Base-by-base conservation (phyloP, 2,797 vertebrate species). In the Triplophysa bombifrons region DNA sequence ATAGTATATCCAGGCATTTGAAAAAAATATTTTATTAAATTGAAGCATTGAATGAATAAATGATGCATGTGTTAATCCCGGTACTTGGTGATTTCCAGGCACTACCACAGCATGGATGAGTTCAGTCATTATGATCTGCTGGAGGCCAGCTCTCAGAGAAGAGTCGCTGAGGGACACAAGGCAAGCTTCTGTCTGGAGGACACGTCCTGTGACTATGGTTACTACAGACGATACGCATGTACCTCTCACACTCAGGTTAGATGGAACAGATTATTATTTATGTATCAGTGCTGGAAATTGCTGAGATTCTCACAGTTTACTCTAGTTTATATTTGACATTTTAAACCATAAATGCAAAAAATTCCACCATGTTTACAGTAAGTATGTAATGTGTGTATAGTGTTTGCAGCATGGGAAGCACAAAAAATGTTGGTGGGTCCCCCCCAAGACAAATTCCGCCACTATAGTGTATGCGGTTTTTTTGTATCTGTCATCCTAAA, bases 41-140 rank as follows among this genome's bases (percentile, higher is more conserved):
- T 27, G 20, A 14, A 67, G n/a, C 1, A 0, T 41, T 55, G 22
- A 46, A 68, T 48, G 51, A 2, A 38, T 44, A 16, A 16, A 14
- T 14, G 48, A 46, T 46, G 44, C 10, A 46, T 46, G 34, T 38
- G 5, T 38, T 38, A 38, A 38, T 7, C 34, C 6, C 7, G 0
- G 0, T 38, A 38, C 34, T 38, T 38, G 34, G 34, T 38, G 34
- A 38, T 38, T 38, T 38, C 76, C 86, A 99, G 98, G 85, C 98
- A 99, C 88, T 99, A 91, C 84, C 98, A 99, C 91, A 99, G 98
- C 90, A 99, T 99, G 98, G 98, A 99, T 48, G 97, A 98, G 89
- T 99, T 99, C 90, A 99, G 98, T 85, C 97, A 98, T 90, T 99
- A 99, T 12, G 97, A 99, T 25, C 93, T 99, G 85, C 86, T 99